Evolutionary conservation across 2,888 invertebrate species (phyloP).

Genomic region (Phrixothrix hirtus): DNA sequence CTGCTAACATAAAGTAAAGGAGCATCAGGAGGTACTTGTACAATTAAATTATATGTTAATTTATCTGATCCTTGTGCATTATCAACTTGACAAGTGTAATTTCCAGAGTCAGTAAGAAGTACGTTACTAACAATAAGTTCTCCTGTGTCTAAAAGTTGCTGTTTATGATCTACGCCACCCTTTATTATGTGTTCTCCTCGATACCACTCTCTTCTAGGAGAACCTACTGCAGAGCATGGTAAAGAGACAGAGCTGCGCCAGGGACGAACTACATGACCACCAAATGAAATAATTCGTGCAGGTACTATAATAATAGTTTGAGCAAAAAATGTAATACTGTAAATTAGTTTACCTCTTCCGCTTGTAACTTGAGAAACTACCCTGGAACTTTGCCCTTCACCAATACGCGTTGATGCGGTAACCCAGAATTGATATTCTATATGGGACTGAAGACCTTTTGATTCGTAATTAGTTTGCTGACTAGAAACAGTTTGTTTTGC

Average conservation of each 20-base stretch:
- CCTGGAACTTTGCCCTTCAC: conserved; percentile 74
- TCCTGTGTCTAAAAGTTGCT: conserved; percentile 66
- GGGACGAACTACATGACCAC: conserved; percentile 66
- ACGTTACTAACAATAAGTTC: conserved; percentile 68
- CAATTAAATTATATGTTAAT: conserved; percentile 66
- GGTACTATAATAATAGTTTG: conserved; percentile 58
- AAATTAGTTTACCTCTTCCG: conserved; percentile 57
- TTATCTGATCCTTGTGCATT: conserved; percentile 71
- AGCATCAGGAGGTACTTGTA: conserved; percentile 75
- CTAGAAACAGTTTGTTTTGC: conserved; percentile 68
- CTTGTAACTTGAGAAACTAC: conserved; percentile 70
- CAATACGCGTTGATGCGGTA: conserved; percentile 75
- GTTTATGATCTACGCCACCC: conserved; percentile 63
- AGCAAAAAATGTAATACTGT: neutral
- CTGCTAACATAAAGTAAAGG: conserved; percentile 75
- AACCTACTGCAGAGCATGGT: conserved; percentile 68
- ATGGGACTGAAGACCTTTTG: conserved; percentile 68
- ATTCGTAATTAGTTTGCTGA: conserved; percentile 67
- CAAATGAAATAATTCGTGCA: conserved; percentile 73
- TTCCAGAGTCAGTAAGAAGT: conserved; percentile 67
- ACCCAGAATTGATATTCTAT: conserved; percentile 81
- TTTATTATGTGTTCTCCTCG: conserved; percentile 63
- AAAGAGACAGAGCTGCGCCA: conserved; percentile 69
- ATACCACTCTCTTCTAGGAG: conserved; percentile 68
- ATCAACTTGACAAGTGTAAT: conserved; percentile 73